Evolutionary conservation across 2,113 vertebrate species (phyloP).

Genomic region (Athene noctua): DNA sequence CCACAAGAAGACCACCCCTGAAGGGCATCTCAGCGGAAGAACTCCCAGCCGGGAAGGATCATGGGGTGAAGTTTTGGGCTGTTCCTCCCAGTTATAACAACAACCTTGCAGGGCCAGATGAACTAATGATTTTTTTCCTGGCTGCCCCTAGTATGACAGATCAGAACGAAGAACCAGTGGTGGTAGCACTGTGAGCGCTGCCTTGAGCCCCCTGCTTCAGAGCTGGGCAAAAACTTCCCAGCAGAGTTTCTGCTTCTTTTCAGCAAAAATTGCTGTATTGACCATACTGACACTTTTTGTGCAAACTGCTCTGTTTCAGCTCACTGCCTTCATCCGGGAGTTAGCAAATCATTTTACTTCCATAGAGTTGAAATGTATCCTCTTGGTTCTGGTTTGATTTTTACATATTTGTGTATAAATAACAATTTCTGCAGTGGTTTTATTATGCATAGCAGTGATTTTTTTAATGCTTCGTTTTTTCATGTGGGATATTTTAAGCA

Average conservation of each 20-base stretch:
- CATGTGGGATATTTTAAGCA: background rate
- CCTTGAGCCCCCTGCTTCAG: background rate
- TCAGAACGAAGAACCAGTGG: rapidly evolving
- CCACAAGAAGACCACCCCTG: background rate
- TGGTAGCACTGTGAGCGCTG: background rate
- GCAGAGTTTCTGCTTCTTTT: background rate
- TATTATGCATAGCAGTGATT: background rate
- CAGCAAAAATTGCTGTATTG: background rate
- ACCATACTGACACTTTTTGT: background rate
- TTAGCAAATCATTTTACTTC: background rate
- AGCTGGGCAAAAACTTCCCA: background rate
- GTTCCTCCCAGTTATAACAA: background rate
- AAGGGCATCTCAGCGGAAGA: background rate
- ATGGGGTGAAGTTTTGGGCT: background rate
- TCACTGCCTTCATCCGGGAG: background rate
- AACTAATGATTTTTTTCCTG: background rate
- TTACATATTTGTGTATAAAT: background rate
- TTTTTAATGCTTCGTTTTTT: background rate
- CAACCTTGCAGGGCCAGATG: background rate
- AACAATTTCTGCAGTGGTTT: background rate
- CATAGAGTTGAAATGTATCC: background rate
- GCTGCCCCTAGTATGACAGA: background rate
- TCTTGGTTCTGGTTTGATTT: background rate
- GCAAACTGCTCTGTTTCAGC: background rate
- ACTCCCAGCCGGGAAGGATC: background rate